A percentile compares a stretch with the other conserved stretches of the same genome.
Evolutionary conservation across 2,888 invertebrate species (phyloP).

Genomic region (Siphonodentalium dalli): DNA sequence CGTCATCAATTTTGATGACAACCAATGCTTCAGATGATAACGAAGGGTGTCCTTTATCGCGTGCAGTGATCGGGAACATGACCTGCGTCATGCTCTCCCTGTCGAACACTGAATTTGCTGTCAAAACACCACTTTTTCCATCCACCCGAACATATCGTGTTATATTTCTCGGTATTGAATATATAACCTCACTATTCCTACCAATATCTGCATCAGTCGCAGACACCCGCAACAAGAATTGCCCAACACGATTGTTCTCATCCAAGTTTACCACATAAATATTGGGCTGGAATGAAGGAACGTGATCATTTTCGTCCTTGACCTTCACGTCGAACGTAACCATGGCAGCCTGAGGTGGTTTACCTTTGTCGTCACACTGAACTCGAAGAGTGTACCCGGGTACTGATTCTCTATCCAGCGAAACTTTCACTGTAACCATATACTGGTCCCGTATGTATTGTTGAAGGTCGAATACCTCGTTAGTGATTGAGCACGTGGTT

Average conservation of each 20-base stretch:
- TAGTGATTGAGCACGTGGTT: conserved; percentile 66
- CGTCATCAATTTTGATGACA: conserved; percentile 79
- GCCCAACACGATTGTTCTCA: conserved; percentile 40
- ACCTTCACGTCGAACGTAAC: conserved; percentile 65
- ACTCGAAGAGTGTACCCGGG: conserved; percentile 67
- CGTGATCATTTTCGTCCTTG: conserved; percentile 90
- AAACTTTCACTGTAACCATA: conserved; percentile 66
- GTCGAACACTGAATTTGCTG: conserved; percentile 27
- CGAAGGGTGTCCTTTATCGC: conserved; percentile 87
- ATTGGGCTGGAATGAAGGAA: conserved; percentile 77
- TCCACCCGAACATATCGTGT: conserved; percentile 56
- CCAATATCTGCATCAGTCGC: conserved; percentile 76
- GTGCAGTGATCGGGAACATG: conserved; percentile 15
- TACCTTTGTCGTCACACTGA: conserved; percentile 69
- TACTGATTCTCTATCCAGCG: conserved; percentile 47
- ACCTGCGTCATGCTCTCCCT: conserved; percentile 22
- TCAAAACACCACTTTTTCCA: conserved; percentile 35
- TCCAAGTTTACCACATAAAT: conserved; percentile 33
- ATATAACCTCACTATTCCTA: conserved; percentile 41
- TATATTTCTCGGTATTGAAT: conserved; percentile 71
- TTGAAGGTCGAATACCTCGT: conserved; percentile 39
- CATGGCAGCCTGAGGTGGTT: conserved; percentile 34
- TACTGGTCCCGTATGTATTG: conserved; percentile 48
- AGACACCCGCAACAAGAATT: conserved; percentile 78
- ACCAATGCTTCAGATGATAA: conserved; percentile 88